phyloP scores from a whole-genome alignment of 1,140 invertebrate species.

The Metopolophium dirhodum region DNA sequence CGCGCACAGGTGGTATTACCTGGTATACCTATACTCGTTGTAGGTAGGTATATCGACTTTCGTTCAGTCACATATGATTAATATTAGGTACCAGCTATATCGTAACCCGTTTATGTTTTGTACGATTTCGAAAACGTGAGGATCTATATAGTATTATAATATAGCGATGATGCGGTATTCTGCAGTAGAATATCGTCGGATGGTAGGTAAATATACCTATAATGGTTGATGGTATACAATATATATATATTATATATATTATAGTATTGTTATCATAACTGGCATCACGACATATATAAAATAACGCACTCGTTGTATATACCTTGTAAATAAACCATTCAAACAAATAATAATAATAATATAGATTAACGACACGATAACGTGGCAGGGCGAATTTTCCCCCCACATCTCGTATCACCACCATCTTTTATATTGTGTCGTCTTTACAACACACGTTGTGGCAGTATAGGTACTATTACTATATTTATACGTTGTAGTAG shows the following conservation, averaged over 20 bases:
- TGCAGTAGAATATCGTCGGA: not conserved
- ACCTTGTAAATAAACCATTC: not conserved
- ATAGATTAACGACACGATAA: conserved; percentile 31
- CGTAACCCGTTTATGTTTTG: not conserved
- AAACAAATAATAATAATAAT: conserved; percentile 4
- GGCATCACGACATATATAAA: not conserved
- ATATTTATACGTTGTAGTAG: not conserved
- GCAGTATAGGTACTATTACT: not conserved
- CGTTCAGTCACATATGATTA: not conserved
- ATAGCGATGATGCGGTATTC: not conserved
- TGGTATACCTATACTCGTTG: not conserved
- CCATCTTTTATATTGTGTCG: not conserved
- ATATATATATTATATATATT: not conserved
- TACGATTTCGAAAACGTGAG: not conserved
- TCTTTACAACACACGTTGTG: not conserved
- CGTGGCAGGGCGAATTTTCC: not conserved
- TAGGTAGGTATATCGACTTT: not conserved
- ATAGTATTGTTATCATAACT: conserved; percentile 13
- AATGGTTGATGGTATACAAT: not conserved
- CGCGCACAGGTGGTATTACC: no score
- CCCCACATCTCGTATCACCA: not conserved
- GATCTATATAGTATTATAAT: not conserved
- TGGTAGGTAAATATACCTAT: not conserved
- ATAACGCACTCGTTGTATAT: not conserved
- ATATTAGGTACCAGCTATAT: no score